These are phyloP conservation scores for Apomyelois bistriatella DNA, from an alignment of 2,888 invertebrate genomes.

Conservation along the genomic window DNA sequence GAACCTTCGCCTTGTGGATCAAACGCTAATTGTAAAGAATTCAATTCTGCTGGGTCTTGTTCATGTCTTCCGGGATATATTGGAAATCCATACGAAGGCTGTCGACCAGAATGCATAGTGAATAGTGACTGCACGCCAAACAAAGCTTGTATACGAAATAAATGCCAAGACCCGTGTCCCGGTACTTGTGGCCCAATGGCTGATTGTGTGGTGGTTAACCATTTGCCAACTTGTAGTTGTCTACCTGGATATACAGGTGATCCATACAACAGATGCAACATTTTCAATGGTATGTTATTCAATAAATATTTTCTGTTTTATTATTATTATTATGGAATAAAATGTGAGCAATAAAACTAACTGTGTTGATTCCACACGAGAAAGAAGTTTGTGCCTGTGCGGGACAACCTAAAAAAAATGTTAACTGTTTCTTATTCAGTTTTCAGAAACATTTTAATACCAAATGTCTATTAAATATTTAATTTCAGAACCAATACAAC, in stretches of 20 bases:
- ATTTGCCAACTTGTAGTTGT: constrained; percentile 85
- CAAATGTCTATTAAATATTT: not conserved
- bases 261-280: constrained; percentile 83
- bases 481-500: constrained; percentile 54
- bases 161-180: constrained; percentile 89
- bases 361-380: too few relatives aligned
- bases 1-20: constrained; percentile 82
- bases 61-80: constrained; percentile 85
- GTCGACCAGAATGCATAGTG: constrained; percentile 86
- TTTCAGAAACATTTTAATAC: not conserved
- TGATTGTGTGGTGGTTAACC: constrained; percentile 85
- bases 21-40: constrained; percentile 82
- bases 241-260: constrained; percentile 85
- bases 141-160: constrained; percentile 85
- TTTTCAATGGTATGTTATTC: constrained; percentile 46
- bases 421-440: too few relatives aligned
- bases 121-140: constrained; percentile 86
- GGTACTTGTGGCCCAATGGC: constrained; percentile 87
- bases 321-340: constrained; percentile 1
- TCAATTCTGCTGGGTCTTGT: constrained; percentile 82
- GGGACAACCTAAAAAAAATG: too few relatives aligned
- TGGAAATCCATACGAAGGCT: constrained; percentile 89
- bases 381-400: too few relatives aligned
- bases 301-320: not conserved
- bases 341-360: too few relatives aligned